A percentile compares a stretch with the other conserved stretches of the same genome.
These are phyloP conservation scores for Pegoplata infirma DNA, from an alignment of 2,888 invertebrate species.

Conservation along the genomic window DNA sequence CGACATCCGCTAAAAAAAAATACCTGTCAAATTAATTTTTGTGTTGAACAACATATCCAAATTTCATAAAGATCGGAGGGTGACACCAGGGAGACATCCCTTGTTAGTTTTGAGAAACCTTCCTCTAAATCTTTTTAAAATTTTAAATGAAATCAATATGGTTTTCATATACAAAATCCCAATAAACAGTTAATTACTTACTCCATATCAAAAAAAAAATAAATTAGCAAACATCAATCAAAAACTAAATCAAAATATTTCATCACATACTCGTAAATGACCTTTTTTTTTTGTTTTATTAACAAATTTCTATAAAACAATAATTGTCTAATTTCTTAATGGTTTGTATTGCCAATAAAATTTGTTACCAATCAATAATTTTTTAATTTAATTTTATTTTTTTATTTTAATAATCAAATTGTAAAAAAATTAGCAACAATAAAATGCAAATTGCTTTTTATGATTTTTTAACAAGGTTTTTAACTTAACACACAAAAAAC, in stretches of 20 bases:
- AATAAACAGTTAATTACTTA: too few species aligned
- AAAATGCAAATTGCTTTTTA: constrained; percentile 26
- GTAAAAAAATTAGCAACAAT: constrained; percentile 23
- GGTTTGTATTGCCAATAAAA: neutral
- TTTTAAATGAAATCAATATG: too few species aligned
- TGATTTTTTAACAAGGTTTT: constrained; percentile 20
- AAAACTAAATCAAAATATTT: neutral
- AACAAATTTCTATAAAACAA: neutral
- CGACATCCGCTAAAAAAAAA: too few species aligned
- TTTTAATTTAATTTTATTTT: neutral
- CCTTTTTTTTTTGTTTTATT: neutral
- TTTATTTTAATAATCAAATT: neutral
- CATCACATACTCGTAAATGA: neutral
- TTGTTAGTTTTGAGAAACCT: too few species aligned
- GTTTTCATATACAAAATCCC: too few species aligned
- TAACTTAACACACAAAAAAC: neutral
- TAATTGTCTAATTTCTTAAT: neutral
- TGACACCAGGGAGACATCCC: too few species aligned
- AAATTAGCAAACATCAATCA: too few species aligned
- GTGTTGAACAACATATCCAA: too few species aligned
- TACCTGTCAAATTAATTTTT: too few species aligned
- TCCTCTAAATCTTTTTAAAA: too few species aligned
- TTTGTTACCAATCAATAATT: neutral
- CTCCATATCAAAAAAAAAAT: too few species aligned
- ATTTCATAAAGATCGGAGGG: too few species aligned